phyloP scores from a whole-genome alignment of 2,797 vertebrate species.

The Macroramphosus scolopax region DNA sequence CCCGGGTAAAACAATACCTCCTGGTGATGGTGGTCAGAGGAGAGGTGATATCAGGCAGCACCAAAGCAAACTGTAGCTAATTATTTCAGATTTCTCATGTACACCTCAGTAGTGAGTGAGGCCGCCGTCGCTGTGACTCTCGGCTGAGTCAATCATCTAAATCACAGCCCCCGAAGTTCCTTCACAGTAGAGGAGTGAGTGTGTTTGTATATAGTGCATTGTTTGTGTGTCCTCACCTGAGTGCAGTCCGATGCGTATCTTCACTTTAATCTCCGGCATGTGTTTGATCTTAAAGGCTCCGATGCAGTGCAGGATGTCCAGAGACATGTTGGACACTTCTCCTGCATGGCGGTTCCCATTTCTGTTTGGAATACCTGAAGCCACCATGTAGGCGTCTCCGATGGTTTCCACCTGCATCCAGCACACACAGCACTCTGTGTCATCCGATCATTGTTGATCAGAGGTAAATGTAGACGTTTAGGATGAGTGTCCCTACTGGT shows the following conservation, averaged over 20 bases:
- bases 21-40: no score
- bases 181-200: background rate
- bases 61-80: no score
- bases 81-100: no score
- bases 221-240: conserved; percentile 72
- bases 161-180: no score
- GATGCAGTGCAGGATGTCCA: conserved; percentile 87
- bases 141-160: no score
- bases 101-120: no score
- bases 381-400: conserved; percentile 90
- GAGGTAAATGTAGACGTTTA: background rate
- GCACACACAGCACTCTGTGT: no score
- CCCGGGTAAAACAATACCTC: no score
- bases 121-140: no score
- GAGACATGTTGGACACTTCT: conserved; percentile 88
- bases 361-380: conserved; percentile 85
- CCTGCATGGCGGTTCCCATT: conserved; percentile 85
- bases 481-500: background rate
- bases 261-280: conserved; percentile 88
- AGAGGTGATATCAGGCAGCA: no score
- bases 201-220: background rate
- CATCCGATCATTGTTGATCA: background rate
- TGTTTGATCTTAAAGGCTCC: conserved; percentile 86
- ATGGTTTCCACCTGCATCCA: conserved; percentile 84
- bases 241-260: conserved; percentile 89